Conservation (phyloP, 2,888 invertebrate genomes). For the Bedellia somnulentella region DNA sequence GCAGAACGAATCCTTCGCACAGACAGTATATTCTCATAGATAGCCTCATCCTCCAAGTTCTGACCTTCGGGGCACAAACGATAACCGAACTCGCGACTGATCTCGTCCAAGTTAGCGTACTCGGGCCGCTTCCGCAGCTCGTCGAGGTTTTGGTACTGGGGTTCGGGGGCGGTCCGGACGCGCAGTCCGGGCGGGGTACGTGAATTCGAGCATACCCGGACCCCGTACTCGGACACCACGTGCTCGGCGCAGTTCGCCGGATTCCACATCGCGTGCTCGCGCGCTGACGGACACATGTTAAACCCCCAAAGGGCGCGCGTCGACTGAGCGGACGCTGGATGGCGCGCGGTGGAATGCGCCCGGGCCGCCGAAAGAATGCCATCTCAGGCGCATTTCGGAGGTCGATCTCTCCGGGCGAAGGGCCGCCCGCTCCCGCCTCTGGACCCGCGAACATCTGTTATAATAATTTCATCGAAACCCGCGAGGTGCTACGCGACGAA, state of each 20-base stretch:
- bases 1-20: slow-evolving; percentile 53
- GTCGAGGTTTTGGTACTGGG: slow-evolving; percentile 50
- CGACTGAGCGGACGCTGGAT: slow-evolving; percentile 54
- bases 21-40: slow-evolving; percentile 53
- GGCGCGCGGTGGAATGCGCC: slow-evolving; percentile 59
- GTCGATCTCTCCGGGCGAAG: slow-evolving; percentile 52
- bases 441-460: slow-evolving; percentile 50
- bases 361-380: slow-evolving; percentile 62
- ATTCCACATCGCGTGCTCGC: slow-evolving; percentile 56
- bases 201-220: slow-evolving; percentile 40
- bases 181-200: slow-evolving; percentile 32
- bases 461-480: slow-evolving; percentile 62
- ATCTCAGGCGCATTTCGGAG: slow-evolving; percentile 63
- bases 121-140: slow-evolving; percentile 50
- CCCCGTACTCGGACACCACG: slow-evolving; percentile 51
- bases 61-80: slow-evolving; percentile 55
- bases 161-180: slow-evolving; percentile 34
- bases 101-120: slow-evolving; percentile 53
- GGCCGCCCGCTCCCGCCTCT: slow-evolving; percentile 50
- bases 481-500: slow-evolving; percentile 31
- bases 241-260: slow-evolving; percentile 12
- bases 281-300: slow-evolving; percentile 58
- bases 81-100: slow-evolving; percentile 54
- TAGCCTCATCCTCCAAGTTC: slow-evolving; percentile 54
- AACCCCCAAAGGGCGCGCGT: slow-evolving; percentile 60